A percentile compares a stretch with the other conserved stretches of the same genome.
These are phyloP conservation scores for Dynastes hyllus DNA, from an alignment of 2,888 invertebrate species.

Conservation along the genomic window DNA sequence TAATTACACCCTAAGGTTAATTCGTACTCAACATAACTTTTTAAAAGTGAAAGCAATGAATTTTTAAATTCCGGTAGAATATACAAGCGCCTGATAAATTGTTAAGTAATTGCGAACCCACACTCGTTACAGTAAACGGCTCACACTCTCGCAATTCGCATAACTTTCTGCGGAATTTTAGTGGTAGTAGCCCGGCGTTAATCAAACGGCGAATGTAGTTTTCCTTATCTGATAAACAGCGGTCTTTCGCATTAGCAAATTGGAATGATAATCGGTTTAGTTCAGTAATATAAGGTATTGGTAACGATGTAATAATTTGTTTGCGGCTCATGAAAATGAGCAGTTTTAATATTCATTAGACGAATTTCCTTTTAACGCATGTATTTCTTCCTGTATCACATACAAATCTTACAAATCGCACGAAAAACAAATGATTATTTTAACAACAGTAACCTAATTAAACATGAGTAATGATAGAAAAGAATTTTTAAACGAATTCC, in stretches of 20 bases:
- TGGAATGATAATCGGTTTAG: conserved; percentile 6
- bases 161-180: conserved; percentile 50
- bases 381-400: not conserved
- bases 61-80: conserved; percentile 32
- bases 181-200: conserved; percentile 39
- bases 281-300: no score
- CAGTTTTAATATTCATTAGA: no score
- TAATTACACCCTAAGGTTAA: conserved; percentile 28
- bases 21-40: conserved; percentile 16
- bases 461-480: not conserved
- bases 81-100: conserved; percentile 45
- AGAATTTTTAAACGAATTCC: no score
- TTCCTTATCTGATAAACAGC: conserved; percentile 19
- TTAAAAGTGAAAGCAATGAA: conserved; percentile 28
- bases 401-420: not conserved
- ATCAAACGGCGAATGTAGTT: conserved; percentile 43
- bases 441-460: conserved; percentile 3
- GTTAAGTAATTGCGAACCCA: conserved; percentile 45
- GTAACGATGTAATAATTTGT: no score
- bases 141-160: conserved; percentile 17
- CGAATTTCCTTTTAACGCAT: no score
- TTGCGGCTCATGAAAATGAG: no score
- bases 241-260: not conserved
- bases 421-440: not conserved
- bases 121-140: conserved; percentile 33